A percentile compares a stretch with the other conserved stretches of the same genome.
Evolutionary conservation across 2,888 invertebrate genomes (phyloP).

Genomic region (Amphiduros pacificus): DNA sequence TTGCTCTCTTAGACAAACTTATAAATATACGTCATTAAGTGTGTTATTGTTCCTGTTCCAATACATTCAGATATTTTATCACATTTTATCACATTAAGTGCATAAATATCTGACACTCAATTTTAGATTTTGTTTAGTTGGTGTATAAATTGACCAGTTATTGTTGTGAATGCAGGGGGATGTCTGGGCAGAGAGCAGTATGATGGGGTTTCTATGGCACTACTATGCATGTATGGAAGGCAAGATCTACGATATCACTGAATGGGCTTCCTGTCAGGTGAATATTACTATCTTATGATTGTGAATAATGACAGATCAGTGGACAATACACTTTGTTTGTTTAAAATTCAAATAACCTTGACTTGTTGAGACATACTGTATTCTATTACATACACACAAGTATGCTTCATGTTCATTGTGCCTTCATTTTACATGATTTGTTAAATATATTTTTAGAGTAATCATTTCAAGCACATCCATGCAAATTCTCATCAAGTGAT

Average conservation of each 20-base stretch:
- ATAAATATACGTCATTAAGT: no score
- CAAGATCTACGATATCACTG: slow-evolving; percentile 91
- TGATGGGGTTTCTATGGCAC: slow-evolving; percentile 88
- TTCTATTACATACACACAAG: background rate
- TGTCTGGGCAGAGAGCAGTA: slow-evolving; percentile 89
- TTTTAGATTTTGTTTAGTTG: no score
- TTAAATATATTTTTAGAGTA: slow-evolving; percentile 57
- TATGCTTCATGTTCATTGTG: background rate
- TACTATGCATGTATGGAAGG: slow-evolving; percentile 97
- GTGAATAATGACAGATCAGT: no score
- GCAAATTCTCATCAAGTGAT: slow-evolving; percentile 91
- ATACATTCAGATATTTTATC: no score
- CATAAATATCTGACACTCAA: no score
- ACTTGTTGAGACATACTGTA: background rate
- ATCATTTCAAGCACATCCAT: slow-evolving; percentile 77
- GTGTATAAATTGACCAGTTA: no score
- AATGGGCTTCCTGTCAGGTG: slow-evolving; percentile 94
- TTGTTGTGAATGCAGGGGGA: slow-evolving; percentile 74
- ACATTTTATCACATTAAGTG: no score
- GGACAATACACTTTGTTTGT: no score
- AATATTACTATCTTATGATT: no score
- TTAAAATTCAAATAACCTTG: no score
- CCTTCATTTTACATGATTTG: background rate
- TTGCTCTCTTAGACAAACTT: no score
- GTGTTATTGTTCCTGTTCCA: no score